Evolutionary conservation across 1,140 invertebrate genomes (phyloP).

Genomic region (Drosophila sproati): DNA sequence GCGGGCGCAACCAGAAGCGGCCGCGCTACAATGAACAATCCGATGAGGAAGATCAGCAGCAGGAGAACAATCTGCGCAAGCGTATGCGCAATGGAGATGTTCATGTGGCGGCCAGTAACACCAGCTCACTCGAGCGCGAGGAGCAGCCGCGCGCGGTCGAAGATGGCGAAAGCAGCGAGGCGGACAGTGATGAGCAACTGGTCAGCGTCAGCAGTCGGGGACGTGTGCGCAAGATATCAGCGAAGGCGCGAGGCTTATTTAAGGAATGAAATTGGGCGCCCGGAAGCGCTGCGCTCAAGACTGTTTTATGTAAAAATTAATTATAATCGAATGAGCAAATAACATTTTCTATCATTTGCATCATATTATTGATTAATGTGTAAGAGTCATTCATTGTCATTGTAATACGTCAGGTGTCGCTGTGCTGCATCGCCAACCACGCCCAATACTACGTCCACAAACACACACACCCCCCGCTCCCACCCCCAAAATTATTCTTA

Average conservation of each 20-base stretch:
- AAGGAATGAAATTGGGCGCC: conserved; percentile 85
- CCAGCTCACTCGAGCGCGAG: conserved; percentile 53
- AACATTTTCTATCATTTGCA: conserved; percentile 57
- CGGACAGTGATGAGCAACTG: conserved; percentile 84
- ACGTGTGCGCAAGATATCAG: conserved; percentile 92
- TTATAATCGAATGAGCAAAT: conserved; percentile 47
- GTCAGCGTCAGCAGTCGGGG: conserved; percentile 93
- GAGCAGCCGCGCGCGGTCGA: not conserved
- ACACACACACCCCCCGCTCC: too few species aligned
- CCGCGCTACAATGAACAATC: conserved; percentile 88
- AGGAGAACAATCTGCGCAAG: conserved; percentile 39
- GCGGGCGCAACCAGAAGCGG: conserved; percentile 85
- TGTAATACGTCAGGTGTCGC: conserved; percentile 43
- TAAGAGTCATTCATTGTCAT: conserved; percentile 69
- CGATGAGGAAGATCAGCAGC: conserved; percentile 85
- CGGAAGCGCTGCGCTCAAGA: conserved; percentile 53
- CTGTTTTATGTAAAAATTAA: conserved; percentile 79
- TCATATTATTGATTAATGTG: conserved; percentile 79
- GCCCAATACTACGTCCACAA: not conserved
- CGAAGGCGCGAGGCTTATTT: conserved; percentile 89
- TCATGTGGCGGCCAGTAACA: conserved; percentile 16
- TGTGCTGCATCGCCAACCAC: conserved; percentile 22
- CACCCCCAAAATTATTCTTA: conserved; percentile 21
- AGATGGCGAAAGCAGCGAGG: conserved; percentile 61
- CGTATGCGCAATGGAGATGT: conserved; percentile 54